phyloP scores from a whole-genome alignment of 2,113 vertebrate genomes.

The Hippoglossus stenolepis region DNA sequence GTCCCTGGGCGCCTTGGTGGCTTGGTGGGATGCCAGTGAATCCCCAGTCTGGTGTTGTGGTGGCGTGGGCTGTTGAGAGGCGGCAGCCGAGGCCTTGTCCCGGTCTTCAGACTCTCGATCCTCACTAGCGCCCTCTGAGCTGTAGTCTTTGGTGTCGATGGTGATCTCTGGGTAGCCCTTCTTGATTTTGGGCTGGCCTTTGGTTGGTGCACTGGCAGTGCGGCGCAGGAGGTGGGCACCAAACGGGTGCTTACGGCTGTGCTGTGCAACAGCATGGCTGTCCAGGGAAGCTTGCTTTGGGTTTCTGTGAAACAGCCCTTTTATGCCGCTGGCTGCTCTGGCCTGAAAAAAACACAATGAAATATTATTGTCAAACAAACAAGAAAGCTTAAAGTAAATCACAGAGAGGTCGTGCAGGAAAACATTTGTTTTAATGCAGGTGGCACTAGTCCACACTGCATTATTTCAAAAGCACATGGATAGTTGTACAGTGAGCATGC shows the following conservation, averaged over 20 bases:
- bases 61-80: constrained; percentile 66
- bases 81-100: constrained; percentile 68
- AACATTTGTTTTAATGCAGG: constrained; percentile 17
- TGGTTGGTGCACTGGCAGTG: constrained; percentile 96
- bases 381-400: background rate
- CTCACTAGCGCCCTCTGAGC: constrained; percentile 86
- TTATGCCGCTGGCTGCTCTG: constrained; percentile 93
- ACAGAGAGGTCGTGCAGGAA: background rate
- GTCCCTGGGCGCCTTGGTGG: constrained; percentile 66
- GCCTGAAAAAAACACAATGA: constrained; percentile 84
- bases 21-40: constrained; percentile 61
- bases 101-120: constrained; percentile 81
- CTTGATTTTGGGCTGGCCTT: constrained; percentile 91
- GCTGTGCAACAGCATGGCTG: constrained; percentile 98
- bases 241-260: constrained; percentile 91
- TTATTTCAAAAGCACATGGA: no score
- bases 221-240: constrained; percentile 93
- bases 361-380: constrained; percentile 34
- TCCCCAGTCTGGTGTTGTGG: constrained; percentile 82
- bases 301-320: constrained; percentile 98
- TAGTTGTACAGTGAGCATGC: constrained; percentile 49
- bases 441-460: constrained; percentile 1
- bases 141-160: constrained; percentile 88
- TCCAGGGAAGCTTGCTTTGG: constrained; percentile 98
- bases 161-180: constrained; percentile 91